phyloP scores from a whole-genome alignment of 2,797 vertebrate genomes.

The Pteropus rufus region DNA sequence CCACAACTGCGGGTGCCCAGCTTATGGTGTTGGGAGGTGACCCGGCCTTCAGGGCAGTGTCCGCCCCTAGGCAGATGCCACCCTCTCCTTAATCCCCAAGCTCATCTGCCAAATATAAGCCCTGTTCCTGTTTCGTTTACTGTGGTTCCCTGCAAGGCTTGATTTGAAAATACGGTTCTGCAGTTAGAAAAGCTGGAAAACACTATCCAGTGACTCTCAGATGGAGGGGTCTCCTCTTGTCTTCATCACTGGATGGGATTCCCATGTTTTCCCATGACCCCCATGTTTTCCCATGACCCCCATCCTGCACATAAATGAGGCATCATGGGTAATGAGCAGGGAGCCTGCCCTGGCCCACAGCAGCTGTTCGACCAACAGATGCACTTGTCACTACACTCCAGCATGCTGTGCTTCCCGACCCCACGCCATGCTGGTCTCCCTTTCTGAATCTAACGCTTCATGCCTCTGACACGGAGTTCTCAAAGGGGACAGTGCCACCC shows the following conservation, averaged over 20 bases:
- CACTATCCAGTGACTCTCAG: neutral
- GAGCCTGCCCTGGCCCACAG: rapidly evolving
- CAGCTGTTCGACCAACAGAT: neutral
- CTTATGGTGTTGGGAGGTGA: neutral
- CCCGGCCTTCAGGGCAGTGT: neutral
- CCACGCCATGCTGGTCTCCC: neutral
- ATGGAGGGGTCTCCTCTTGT: neutral
- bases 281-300: neutral
- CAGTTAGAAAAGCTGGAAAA: neutral
- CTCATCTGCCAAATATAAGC: neutral
- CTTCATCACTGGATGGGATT: neutral
- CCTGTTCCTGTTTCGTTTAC: neutral
- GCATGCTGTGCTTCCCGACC: rapidly evolving
- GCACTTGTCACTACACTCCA: too few relatives aligned
- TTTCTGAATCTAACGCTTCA: neutral
- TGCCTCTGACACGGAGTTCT: rapidly evolving
- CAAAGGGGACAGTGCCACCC: neutral
- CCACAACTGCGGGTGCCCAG: neutral
- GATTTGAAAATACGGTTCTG: neutral
- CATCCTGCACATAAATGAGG: neutral
- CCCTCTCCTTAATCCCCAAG: neutral
- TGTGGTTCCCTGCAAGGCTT: neutral
- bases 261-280: neutral
- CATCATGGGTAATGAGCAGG: rapidly evolving
- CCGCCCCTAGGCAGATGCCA: too few relatives aligned